phyloP scores from a whole-genome alignment of 92 coral and sea anemone genomes.

The Porites rus region DNA sequence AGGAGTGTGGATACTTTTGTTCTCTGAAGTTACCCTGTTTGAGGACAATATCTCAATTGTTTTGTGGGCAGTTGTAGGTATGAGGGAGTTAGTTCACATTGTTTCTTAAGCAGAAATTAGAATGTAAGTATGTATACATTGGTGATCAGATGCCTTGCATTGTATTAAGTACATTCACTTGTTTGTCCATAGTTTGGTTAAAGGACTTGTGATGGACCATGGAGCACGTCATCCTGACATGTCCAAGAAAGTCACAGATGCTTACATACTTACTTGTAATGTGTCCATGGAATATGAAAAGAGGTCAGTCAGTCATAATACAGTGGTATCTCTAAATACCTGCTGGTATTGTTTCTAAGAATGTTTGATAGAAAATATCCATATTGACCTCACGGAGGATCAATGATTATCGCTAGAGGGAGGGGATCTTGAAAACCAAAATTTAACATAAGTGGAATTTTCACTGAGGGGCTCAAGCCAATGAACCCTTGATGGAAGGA shows the following conservation, averaged over 20 bases:
- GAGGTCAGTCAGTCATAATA: conserved; percentile 58
- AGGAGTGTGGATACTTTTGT: too few species aligned
- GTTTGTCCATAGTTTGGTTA: conserved; percentile 72
- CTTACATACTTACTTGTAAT: conserved; percentile 95
- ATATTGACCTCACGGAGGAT: too few species aligned
- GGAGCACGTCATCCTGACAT: conserved; percentile 99
- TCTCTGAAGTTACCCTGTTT: too few species aligned
- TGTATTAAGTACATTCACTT: neutral
- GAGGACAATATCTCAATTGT: too few species aligned
- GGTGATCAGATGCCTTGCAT: neutral
- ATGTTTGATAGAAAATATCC: neutral
- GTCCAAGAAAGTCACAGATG: conserved; percentile 88
- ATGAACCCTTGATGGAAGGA: too few species aligned
- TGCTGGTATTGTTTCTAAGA: neutral
- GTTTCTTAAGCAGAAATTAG: neutral
- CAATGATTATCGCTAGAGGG: too few species aligned
- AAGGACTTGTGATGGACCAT: conserved; percentile 98
- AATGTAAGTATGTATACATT: neutral
- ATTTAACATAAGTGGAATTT: too few species aligned
- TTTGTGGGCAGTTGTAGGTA: too few species aligned
- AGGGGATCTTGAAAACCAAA: too few species aligned
- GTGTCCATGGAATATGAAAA: conserved; percentile 99
- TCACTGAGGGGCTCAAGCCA: too few species aligned
- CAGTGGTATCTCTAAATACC: neutral
- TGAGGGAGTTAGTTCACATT: too few species aligned